Base-by-base conservation (phyloP, 2,113 vertebrate species). In the Bettongia penicillata region DNA sequence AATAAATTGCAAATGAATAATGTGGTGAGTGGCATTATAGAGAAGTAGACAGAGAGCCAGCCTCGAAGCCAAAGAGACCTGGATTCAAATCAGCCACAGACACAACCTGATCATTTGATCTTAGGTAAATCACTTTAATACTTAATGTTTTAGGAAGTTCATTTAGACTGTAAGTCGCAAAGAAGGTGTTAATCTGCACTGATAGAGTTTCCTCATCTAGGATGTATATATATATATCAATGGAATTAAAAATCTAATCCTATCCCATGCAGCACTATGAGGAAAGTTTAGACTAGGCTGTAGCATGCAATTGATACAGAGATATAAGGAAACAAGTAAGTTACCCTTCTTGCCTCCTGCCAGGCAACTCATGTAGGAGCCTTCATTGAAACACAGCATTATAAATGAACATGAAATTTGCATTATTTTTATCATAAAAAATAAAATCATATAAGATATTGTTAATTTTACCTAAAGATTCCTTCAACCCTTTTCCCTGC, bases 341-440 rank as follows among this genome's bases (percentile, higher is more conserved):
- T 43, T 84, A 43, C 0, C n/a, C n/a, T 43, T 43, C 68, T 23
- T 84, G 68, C 7, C 68, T 84, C n/a, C 37, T 23, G 16, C 19
- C n/a, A 84, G 2, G 37, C n/a, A 84, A 43, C n/a, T 84, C 37
- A 84, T 84, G 5, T 61, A 84, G 19, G 19, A 43, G 43, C n/a
- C 68, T 43, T 84, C 2, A 89, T 50, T 90, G 22, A 90, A 50
- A 90, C 14, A 28, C 3, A 26, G n/a, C 47, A 90, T 43, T 51
- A 96, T 68, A 94, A 96, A 94, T 23, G 49, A 94, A 93, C 57
- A 10, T 77, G 94, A 96, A 96, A 37, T 68, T 49, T 16, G 25
- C 11, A 91, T 2, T 26, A 90, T 2, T 26, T 94, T 93, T 53
- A 94, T 8, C 0, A 91, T 98, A 55, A n/a, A 95, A 94, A 95